Evolutionary conservation across 2,888 invertebrate genomes (phyloP).

Genomic region (Agrilus biguttatus): DNA sequence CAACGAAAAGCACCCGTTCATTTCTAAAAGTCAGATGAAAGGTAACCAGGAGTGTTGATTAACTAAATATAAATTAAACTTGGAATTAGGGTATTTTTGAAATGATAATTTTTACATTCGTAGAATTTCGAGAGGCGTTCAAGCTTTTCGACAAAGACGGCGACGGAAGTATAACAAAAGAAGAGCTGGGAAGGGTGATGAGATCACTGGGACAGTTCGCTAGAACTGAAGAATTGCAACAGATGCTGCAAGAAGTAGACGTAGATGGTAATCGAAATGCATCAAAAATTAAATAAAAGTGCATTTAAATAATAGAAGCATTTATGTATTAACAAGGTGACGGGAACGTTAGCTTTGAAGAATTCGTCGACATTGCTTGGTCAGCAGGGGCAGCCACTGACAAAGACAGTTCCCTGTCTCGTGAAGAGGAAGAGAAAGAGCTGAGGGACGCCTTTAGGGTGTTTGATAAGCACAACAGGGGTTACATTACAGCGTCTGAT

Average conservation of each 20-base stretch:
- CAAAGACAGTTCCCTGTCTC: conserved; percentile 39
- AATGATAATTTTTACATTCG: conserved; percentile 6
- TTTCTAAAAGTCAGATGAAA: conserved; percentile 67
- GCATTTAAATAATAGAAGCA: not conserved
- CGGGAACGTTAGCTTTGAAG: conserved; percentile 78
- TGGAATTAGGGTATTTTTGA: too few species aligned
- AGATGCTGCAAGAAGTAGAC: conserved; percentile 64
- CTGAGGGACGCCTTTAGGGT: conserved; percentile 76
- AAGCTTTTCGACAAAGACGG: conserved; percentile 79
- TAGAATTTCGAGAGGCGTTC: conserved; percentile 76
- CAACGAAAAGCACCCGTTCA: conserved; percentile 26
- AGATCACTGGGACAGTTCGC: conserved; percentile 76
- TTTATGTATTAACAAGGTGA: conserved; percentile 43
- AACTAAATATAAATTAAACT: too few species aligned
- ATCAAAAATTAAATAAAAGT: not conserved
- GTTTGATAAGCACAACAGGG: conserved; percentile 84
- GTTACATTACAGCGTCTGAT: conserved; percentile 82
- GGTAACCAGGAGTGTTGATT: too few species aligned
- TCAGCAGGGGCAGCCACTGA: conserved; percentile 25
- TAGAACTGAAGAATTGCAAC: conserved; percentile 69
- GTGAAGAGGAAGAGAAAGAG: conserved; percentile 73
- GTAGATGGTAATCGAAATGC: conserved; percentile 26
- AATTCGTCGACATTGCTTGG: conserved; percentile 64
- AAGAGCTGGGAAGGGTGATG: conserved; percentile 76
- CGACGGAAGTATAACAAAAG: conserved; percentile 77